Conservation (phyloP, 92 coral and sea anemone genomes). For the Epizoanthus illoricatus region DNA sequence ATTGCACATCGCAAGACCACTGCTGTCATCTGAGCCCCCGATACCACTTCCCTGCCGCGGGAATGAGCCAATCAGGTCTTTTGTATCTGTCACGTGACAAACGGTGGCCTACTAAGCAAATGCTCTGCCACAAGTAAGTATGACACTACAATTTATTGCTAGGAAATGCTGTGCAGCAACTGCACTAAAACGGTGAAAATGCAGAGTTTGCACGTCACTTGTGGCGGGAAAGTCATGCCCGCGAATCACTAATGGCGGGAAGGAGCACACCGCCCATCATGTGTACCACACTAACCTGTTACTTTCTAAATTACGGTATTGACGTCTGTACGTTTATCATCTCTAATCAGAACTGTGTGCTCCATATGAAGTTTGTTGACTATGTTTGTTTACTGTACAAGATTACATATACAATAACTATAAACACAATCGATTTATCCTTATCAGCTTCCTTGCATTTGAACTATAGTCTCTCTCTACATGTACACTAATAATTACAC, state of each 20-base stretch:
- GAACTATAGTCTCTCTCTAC: neutral
- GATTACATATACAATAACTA: neutral
- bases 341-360: neutral
- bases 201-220: conserved; percentile 27
- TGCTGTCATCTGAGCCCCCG: conserved; percentile 95
- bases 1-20: conserved; percentile 65
- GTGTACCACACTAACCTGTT: neutral
- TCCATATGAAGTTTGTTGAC: neutral
- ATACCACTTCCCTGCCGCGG: conserved; percentile 99
- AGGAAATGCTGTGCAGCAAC: conserved; percentile 15
- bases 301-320: neutral
- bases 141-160: conserved; percentile 28
- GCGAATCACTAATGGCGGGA: conserved; percentile 30
- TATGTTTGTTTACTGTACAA: conserved; percentile 21
- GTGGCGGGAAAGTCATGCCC: conserved; percentile 65
- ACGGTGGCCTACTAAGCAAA: conserved; percentile 77
- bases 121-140: conserved; percentile 42
- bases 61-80: conserved; percentile 96
- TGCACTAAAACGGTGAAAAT: neutral
- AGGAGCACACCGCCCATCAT: neutral
- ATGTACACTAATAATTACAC: too few species aligned
- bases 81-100: conserved; percentile 94
- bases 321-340: neutral
- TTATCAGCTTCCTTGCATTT: conserved; percentile 1
- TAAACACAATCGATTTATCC: conserved; percentile 35